Evolutionary conservation across 2,113 vertebrate genomes (phyloP).

Genomic region (Siniperca knerii): DNA sequence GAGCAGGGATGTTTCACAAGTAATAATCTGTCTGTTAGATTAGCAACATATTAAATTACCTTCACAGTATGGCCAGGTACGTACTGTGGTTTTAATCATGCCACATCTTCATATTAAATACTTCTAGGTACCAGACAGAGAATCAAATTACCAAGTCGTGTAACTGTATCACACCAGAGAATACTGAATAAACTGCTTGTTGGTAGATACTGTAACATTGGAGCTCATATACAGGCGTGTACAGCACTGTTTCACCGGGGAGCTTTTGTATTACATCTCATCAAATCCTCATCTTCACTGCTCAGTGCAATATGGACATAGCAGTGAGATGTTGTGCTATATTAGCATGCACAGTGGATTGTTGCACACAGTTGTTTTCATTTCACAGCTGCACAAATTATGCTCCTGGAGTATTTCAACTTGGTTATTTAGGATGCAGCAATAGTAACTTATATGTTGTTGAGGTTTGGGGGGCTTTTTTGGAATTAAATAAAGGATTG

Average conservation of each 20-base stretch:
- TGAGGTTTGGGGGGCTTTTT: neutral
- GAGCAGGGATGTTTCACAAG: too few relatives aligned
- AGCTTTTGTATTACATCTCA: neutral
- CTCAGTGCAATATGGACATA: too few relatives aligned
- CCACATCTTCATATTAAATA: too few relatives aligned
- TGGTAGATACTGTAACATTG: neutral
- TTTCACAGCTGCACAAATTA: neutral
- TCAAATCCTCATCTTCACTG: neutral
- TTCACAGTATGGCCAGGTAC: too few relatives aligned
- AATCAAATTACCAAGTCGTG: too few relatives aligned
- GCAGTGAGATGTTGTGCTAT: too few relatives aligned
- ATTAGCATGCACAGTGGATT: neutral
- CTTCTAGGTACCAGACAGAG: too few relatives aligned
- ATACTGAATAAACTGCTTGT: neutral
- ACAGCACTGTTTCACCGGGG: neutral
- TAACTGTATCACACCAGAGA: neutral
- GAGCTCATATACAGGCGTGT: too few relatives aligned
- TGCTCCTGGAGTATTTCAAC: neutral
- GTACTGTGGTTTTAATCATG: too few relatives aligned
- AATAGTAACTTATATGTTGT: neutral
- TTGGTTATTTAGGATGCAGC: neutral
- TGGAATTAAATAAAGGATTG: neutral
- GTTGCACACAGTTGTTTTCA: neutral
- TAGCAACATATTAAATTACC: neutral
- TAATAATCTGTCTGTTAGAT: too few relatives aligned